Percentiles rank a stretch among this genome's conserved stretches.
Evolutionary conservation across 2,113 vertebrate genomes (phyloP).

Genomic region (Ahaetulla prasina): DNA sequence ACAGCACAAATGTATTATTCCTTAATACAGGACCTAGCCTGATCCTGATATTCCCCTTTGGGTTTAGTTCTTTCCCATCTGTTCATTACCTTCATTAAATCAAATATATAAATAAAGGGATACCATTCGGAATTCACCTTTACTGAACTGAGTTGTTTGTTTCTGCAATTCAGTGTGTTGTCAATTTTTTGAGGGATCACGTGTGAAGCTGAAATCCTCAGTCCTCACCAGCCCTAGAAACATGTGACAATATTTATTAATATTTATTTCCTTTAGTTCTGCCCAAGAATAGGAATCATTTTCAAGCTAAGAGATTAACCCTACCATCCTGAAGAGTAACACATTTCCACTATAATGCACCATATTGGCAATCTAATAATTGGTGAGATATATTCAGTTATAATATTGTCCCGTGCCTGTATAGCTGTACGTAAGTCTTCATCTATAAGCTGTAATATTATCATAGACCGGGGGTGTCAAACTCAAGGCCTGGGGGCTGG

Average conservation of each 20-base stretch:
- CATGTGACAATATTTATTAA: constrained; percentile 42
- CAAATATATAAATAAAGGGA: constrained; percentile 80
- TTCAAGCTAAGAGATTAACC: constrained; percentile 23
- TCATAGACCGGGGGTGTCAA: neutral
- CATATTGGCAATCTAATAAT: constrained; percentile 49
- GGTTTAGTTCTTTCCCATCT: constrained; percentile 69
- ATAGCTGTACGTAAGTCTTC: constrained; percentile 28
- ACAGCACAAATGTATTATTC: constrained; percentile 39
- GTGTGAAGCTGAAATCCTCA: constrained; percentile 53
- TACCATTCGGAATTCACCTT: constrained; percentile 57
- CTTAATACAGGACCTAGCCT: neutral
- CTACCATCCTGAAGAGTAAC: constrained; percentile 14
- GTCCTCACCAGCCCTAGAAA: constrained; percentile 54
- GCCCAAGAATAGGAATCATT: constrained; percentile 34
- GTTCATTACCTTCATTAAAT: constrained; percentile 90
- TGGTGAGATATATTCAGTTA: constrained; percentile 53
- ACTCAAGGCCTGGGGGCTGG: too few relatives aligned
- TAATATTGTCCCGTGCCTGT: constrained; percentile 48
- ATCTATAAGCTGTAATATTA: constrained; percentile 35
- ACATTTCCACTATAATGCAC: constrained; percentile 1
- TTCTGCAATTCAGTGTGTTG: constrained; percentile 60
- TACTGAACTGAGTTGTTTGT: constrained; percentile 55
- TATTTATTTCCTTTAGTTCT: constrained; percentile 34
- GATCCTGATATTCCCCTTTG: constrained; percentile 44
- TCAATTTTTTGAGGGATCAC: constrained; percentile 61